Evolutionary conservation across 2,113 vertebrate genomes (phyloP).

Genomic region (Hippocampus guttulatus): DNA sequence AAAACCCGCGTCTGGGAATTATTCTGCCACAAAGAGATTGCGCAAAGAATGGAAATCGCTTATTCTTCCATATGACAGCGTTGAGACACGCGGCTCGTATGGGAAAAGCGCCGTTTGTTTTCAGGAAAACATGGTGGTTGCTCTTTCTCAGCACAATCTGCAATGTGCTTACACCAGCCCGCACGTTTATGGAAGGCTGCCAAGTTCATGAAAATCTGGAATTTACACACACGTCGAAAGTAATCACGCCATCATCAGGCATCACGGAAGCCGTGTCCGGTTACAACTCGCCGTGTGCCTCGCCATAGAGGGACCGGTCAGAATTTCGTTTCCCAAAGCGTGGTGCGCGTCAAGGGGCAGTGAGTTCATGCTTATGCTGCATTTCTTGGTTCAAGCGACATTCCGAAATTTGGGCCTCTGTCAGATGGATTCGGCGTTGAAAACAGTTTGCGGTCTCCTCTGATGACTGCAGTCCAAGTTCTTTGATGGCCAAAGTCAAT

Average conservation of each 20-base stretch:
- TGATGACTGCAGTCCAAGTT: too few relatives aligned
- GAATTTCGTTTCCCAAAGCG: conserved; percentile 18
- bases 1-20: conserved; percentile 15
- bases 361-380: conserved; percentile 23
- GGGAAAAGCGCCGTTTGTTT: neutral
- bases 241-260: conserved; percentile 21
- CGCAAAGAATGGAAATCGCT: conserved; percentile 19
- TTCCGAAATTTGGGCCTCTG: neutral
- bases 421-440: neutral
- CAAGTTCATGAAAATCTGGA: conserved; percentile 38
- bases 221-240: conserved; percentile 39
- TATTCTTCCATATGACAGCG: conserved; percentile 6
- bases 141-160: conserved; percentile 47
- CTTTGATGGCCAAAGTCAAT: too few relatives aligned
- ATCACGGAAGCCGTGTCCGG: conserved; percentile 28
- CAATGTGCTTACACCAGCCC: conserved; percentile 40
- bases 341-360: conserved; percentile 19
- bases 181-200: conserved; percentile 27
- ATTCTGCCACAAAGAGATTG: neutral
- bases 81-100: neutral
- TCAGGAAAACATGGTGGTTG: conserved; percentile 42
- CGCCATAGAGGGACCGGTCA: neutral
- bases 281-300: conserved; percentile 29
- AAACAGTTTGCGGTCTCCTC: neutral
- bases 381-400: neutral